These are phyloP conservation scores for Abrostola triplasia DNA, from an alignment of 2,888 invertebrate species.

Conservation along the genomic window DNA sequence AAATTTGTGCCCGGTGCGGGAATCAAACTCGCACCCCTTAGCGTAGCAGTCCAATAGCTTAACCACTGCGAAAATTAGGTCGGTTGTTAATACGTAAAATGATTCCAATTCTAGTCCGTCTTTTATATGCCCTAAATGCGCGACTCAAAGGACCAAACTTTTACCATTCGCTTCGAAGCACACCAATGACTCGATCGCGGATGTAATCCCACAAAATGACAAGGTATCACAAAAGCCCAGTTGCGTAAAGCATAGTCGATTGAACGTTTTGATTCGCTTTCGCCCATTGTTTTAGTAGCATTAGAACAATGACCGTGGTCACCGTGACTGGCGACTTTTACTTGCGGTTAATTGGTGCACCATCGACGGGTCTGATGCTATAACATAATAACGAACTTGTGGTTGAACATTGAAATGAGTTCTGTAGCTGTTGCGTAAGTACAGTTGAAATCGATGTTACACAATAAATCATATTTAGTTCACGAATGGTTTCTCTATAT, in stretches of 20 bases:
- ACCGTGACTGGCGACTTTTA: constrained; percentile 50
- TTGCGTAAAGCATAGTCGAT: constrained; percentile 43
- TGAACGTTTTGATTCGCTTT: constrained; percentile 52
- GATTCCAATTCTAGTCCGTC: too few relatives aligned
- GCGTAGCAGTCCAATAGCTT: too few relatives aligned
- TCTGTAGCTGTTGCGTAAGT: not conserved
- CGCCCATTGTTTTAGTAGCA: constrained; percentile 50
- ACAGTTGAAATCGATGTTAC: constrained; percentile 3
- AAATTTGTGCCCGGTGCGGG: too few relatives aligned
- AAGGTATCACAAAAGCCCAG: constrained; percentile 21
- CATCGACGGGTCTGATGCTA: constrained; percentile 11
- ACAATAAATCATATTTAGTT: not conserved
- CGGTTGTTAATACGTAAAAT: too few relatives aligned
- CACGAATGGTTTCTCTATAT: not conserved
- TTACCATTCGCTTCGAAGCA: not conserved
- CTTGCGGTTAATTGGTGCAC: constrained; percentile 42
- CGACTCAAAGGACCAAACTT: constrained; percentile 6
- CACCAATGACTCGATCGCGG: not conserved
- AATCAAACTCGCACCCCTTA: too few relatives aligned
- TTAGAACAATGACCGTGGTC: constrained; percentile 49
- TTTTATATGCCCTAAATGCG: not conserved
- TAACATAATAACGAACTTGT: not conserved
- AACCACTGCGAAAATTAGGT: too few relatives aligned
- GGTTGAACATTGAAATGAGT: constrained; percentile 1
- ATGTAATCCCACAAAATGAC: constrained; percentile 22